These are phyloP conservation scores for Rallus limicola DNA, from an alignment of 2,113 vertebrate genomes.

Conservation along the genomic window DNA sequence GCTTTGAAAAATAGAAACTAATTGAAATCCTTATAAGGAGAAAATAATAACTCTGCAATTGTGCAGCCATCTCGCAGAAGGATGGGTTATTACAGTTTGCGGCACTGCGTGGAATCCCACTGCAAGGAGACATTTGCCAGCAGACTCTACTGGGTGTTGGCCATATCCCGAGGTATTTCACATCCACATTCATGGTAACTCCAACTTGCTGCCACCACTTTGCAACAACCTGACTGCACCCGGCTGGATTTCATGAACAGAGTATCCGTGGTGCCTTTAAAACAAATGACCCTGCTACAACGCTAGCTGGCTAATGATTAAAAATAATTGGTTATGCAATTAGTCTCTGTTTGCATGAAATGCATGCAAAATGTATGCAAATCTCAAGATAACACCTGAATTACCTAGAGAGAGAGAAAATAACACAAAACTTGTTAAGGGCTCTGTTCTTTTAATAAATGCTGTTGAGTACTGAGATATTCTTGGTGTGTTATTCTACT, in stretches of 20 bases:
- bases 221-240: neutral
- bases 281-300: neutral
- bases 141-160: rapidly evolving
- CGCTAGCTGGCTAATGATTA: conserved; percentile 30
- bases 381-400: conserved; percentile 42
- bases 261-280: conserved; percentile 25
- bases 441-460: conserved; percentile 56
- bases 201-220: rapidly evolving
- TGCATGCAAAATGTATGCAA: neutral
- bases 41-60: neutral
- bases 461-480: conserved; percentile 32
- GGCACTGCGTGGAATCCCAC: neutral
- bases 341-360: conserved; percentile 38
- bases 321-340: conserved; percentile 55
- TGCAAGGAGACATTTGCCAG: neutral
- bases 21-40: conserved; percentile 19
- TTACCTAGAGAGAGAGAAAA: conserved; percentile 45
- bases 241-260: neutral
- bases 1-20: conserved; percentile 1
- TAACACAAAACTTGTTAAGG: conserved; percentile 26
- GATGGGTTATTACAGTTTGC: neutral
- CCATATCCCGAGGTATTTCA: neutral
- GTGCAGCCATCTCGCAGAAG: neutral
- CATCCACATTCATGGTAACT: neutral
- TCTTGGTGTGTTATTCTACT: conserved; percentile 46